Conservation (phyloP, 2,113 vertebrate species). For the Vidua chalybeata region DNA sequence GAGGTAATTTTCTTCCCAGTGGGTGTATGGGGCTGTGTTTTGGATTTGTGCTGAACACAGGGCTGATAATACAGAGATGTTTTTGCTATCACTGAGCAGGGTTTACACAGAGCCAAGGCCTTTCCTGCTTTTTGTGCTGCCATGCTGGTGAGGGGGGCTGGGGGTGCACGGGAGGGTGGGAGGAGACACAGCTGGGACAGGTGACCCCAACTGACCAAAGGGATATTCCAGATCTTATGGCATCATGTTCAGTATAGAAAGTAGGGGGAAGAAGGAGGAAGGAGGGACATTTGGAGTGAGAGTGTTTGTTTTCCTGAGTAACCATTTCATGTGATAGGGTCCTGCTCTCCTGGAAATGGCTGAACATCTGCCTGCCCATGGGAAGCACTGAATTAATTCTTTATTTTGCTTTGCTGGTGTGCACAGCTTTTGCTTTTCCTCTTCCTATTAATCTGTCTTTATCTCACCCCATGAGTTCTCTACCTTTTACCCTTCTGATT, state of each 20-base stretch:
- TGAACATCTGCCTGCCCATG: neutral
- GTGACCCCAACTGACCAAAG: neutral
- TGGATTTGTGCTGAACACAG: neutral
- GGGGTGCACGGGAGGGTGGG: neutral
- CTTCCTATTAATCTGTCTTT: neutral
- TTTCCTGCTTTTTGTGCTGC: neutral
- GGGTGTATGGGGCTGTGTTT: neutral
- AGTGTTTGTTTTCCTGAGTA: neutral
- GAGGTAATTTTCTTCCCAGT: neutral
- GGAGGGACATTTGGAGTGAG: too few species aligned
- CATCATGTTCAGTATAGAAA: neutral
- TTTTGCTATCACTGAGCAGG: neutral
- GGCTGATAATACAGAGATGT: neutral
- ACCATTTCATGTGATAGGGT: accelerated
- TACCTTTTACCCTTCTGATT: neutral
- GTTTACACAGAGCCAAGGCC: neutral
- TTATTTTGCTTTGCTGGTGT: neutral
- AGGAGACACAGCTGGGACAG: neutral
- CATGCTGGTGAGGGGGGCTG: accelerated
- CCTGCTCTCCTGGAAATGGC: neutral
- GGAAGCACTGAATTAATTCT: neutral
- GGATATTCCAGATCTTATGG: accelerated
- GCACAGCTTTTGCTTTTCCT: neutral
- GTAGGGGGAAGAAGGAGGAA: neutral
- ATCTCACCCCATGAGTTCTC: neutral